A percentile compares a stretch with the other conserved stretches of the same genome.
phyloP scores from a whole-genome alignment of 2,797 vertebrate genomes.

The Labroides dimidiatus region DNA sequence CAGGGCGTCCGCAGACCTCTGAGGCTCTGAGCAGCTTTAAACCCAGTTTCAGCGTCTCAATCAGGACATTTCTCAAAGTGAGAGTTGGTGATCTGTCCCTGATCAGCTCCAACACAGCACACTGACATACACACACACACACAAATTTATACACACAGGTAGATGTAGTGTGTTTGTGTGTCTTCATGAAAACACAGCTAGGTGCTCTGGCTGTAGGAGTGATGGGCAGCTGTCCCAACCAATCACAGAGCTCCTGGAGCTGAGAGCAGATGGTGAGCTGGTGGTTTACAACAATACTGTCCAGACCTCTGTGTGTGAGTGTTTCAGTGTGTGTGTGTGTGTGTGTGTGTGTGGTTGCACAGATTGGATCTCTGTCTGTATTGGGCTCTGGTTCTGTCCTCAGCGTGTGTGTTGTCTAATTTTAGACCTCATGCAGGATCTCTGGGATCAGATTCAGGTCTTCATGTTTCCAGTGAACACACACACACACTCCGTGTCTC shows the following conservation, averaged over 20 bases:
- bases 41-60: neutral
- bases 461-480: neutral
- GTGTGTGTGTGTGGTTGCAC: constrained; percentile 24
- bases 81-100: no score
- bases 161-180: constrained; percentile 15
- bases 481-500: neutral
- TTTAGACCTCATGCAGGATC: constrained; percentile 8
- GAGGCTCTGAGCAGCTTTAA: no score
- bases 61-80: neutral
- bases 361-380: constrained; percentile 23
- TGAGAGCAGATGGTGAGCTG: constrained; percentile 37
- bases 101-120: no score
- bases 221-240: constrained; percentile 25
- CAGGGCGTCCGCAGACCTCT: no score
- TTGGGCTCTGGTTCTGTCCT: constrained; percentile 1
- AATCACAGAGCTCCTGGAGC: constrained; percentile 11
- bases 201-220: constrained; percentile 3
- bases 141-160: neutral
- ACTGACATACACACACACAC: no score
- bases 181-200: constrained; percentile 30
- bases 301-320: constrained; percentile 8
- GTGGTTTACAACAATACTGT: constrained; percentile 3
- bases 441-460: neutral
- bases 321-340: constrained; percentile 13
- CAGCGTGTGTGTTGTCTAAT: constrained; percentile 23